A percentile compares a stretch with the other conserved stretches of the same genome.
Conservation (phyloP, 2,113 vertebrate genomes). For the Myxocyprinus asiaticus region DNA sequence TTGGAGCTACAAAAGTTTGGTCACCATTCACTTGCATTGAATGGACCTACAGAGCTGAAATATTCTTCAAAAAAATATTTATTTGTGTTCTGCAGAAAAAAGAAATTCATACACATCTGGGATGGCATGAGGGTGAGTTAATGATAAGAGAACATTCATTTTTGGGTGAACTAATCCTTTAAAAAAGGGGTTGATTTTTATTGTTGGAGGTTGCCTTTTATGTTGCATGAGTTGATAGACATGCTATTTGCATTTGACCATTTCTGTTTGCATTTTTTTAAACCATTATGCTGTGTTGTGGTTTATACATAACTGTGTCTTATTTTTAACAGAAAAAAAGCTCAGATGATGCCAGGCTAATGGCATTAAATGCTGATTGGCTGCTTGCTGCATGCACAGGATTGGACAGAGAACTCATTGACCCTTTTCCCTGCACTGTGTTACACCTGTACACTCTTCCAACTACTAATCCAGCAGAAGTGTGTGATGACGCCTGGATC, state of each 20-base stretch:
- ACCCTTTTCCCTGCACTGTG: slow-evolving; percentile 73
- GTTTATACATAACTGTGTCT: slow-evolving; percentile 59
- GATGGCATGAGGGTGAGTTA: no score
- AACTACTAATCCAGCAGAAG: slow-evolving; percentile 79
- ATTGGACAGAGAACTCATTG: slow-evolving; percentile 86
- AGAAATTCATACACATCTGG: no score
- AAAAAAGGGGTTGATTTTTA: no score
- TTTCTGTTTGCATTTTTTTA: slow-evolving; percentile 50
- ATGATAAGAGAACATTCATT: no score
- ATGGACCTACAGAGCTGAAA: no score
- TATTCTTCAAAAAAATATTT: no score
- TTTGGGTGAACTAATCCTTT: no score
- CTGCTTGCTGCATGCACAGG: slow-evolving; percentile 96
- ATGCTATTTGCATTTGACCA: background rate
- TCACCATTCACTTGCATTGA: no score
- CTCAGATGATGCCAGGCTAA: slow-evolving; percentile 85
- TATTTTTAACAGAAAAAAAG: slow-evolving; percentile 80
- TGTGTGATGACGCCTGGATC: slow-evolving; percentile 54
- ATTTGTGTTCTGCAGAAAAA: no score
- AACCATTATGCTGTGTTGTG: slow-evolving; percentile 10
- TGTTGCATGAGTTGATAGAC: background rate
- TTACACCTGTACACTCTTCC: slow-evolving; percentile 82
- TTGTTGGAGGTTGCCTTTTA: no score
- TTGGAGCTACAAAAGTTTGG: no score
- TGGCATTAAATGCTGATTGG: slow-evolving; percentile 87